Base-by-base conservation (phyloP, 2,888 invertebrate species). In the Drosophila kambysellisi region DNA sequence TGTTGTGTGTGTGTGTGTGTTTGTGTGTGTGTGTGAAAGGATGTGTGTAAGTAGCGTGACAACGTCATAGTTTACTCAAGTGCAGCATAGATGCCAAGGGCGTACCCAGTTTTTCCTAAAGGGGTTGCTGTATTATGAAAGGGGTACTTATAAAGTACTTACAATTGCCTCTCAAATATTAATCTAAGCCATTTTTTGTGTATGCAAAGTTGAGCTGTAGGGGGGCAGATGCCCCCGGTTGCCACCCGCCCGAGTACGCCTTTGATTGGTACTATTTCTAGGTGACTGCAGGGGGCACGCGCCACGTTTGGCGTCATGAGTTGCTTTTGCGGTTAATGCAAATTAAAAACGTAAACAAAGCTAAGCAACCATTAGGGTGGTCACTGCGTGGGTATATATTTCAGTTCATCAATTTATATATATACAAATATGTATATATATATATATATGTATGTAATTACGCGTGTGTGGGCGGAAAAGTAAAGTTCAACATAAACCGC, bases 301-400 rank as follows among this genome's bases (percentile, higher is more conserved):
- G 56, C 29, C 56, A 33, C 62, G 32, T 64, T 70, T 73, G 83
- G 72, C 84, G 79, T 84, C 89, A 84, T 82, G 71, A 76, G 76
- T 66, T 66, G 57, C 66, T 53, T 81, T 65, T 86, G 89, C 50
- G 74, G 70, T 65, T 67, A 46, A 66, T 61, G 60, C 68, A 82
- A 85, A 88, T 75, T 73, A 69, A 78, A 84, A 88, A 82, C 73
- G 78, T 85, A 88, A 88, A 89, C 88, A 89, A 85, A 76, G 64
- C 61, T 25, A 60, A 48, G 60, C 60, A 66, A 54, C 53, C 61
- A 50, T 61, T 50, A 20, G 37, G 29, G 48, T 59, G 59, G 43
- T 67, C 63, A 53, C 29, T 78, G 39, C 69, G 50, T 52, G 59
- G 43, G 50, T 59, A 52, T 72, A 54, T 50, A 69, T 30, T 46